Base-by-base conservation (phyloP, 2,797 vertebrate species). In the Natrix natrix region DNA sequence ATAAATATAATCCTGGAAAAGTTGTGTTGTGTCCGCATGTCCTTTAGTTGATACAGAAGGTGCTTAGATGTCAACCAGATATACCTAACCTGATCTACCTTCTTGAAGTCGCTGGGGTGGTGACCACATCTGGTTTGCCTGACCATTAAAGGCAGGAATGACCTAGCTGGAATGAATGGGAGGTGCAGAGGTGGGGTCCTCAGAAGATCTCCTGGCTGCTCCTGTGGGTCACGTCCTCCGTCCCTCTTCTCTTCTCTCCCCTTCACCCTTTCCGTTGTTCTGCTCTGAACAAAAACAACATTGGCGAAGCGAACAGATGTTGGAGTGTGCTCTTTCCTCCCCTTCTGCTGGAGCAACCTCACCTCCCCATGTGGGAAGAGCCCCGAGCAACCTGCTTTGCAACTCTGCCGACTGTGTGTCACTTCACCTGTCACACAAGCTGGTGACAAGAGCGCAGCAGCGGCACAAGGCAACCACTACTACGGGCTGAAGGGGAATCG, bases 361-460 rank as follows among this genome's bases (percentile, higher is more conserved):
- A 94, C 96, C 93, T 96, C 93, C 91, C 90, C 93, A 92, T 93
- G 95, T 91, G 14, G 96, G 55, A 97, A 96, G 95, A 93, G 96
- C 97, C 95, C 1, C 90, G 55, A 96, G 97, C 96, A 92, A 87
- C 91, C 93, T 96, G 93, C 69, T 96, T 93, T 78, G 37, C 96
- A 94, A 48, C 94, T 96, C 95, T n/a, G 0, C 95, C 60, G 57
- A 88, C 95, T 95, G 93, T 0, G 63, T 0, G 69, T 95, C 94
- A 95, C 94, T 93, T 96, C 97, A 95, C 97, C 95, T 97, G 96
- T 96, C 97, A 96, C 96, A 91, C 92, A 93, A 96, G 93, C 95
- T 93, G 96, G 95, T 96, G 96, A 97, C 96, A 95, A 94, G 92
- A n/a, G 60, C 93, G 93, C 92, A 94, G 28, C 91, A 91, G 52